phyloP scores from a whole-genome alignment of 2,888 invertebrate genomes.

The Harmothoe impar region DNA sequence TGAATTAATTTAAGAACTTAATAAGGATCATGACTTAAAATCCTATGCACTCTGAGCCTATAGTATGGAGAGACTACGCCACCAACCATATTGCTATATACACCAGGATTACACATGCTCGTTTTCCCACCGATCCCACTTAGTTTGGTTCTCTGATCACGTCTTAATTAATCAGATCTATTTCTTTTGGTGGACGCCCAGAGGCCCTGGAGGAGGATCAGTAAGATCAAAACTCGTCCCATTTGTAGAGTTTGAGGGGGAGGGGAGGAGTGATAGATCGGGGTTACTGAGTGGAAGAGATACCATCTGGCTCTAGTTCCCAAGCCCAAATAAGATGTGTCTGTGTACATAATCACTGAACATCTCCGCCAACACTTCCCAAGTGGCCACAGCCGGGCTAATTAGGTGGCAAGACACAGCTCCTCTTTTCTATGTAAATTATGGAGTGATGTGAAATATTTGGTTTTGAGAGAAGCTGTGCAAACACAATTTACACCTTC shows the following conservation, averaged over 20 bases:
- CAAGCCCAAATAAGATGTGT: neutral
- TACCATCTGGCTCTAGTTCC: neutral
- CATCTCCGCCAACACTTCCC: neutral
- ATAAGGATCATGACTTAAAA: too few species aligned
- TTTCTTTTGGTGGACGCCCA: neutral
- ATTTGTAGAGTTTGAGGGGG: neutral
- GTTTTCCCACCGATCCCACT: neutral
- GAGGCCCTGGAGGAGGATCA: neutral
- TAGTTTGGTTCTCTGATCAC: neutral
- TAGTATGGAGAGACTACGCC: too few species aligned
- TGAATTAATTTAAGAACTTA: too few species aligned
- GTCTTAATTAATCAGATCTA: neutral
- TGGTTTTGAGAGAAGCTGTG: too few species aligned
- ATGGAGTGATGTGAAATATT: too few species aligned
- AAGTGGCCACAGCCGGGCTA: neutral
- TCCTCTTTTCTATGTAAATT: too few species aligned
- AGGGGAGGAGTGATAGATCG: too few species aligned
- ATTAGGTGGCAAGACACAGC: neutral
- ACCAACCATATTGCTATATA: too few species aligned
- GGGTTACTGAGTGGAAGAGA: neutral
- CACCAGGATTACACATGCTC: neutral
- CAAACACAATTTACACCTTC: too few species aligned
- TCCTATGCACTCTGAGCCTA: too few species aligned
- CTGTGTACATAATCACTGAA: slow-evolving; percentile 23
- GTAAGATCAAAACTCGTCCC: neutral